Evolutionary conservation across 2,888 invertebrate species (phyloP).

Genomic region (Cryptops parisi): DNA sequence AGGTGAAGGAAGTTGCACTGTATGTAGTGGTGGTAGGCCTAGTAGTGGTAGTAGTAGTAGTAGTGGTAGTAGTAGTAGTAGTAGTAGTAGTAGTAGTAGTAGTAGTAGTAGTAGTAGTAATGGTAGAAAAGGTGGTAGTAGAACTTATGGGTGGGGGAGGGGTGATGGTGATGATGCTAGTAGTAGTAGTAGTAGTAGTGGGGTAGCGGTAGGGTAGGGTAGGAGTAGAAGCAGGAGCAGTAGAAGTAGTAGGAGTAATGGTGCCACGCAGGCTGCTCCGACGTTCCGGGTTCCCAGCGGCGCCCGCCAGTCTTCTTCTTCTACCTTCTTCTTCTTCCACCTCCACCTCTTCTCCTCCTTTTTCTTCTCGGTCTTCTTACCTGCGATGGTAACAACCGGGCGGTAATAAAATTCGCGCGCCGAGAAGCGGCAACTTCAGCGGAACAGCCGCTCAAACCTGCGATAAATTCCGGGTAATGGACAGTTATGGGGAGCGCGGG

Average conservation of each 20-base stretch:
- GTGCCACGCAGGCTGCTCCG: constrained; percentile 11
- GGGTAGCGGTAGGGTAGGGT: not conserved
- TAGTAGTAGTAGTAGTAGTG: not conserved
- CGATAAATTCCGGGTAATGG: constrained; percentile 11
- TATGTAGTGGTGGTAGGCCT: too few species aligned
- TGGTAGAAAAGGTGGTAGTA: too few species aligned
- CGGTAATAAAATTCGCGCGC: constrained; percentile 10
- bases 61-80: too few species aligned
- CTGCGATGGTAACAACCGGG: constrained; percentile 3
- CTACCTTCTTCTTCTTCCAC: too few species aligned
- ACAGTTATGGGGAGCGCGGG: constrained; percentile 6
- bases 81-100: too few species aligned
- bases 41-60: too few species aligned
- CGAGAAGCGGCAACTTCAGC: constrained; percentile 10
- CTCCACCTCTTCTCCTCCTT: too few species aligned
- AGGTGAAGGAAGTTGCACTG: too few species aligned
- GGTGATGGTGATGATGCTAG: too few species aligned
- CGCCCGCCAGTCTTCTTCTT: constrained; percentile 6
- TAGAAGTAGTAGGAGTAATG: not conserved
- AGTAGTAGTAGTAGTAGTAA: too few species aligned
- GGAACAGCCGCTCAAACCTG: constrained; percentile 9
- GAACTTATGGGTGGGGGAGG: too few species aligned
- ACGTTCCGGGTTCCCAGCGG: not conserved
- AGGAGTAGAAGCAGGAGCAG: not conserved
- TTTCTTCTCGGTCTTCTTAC: too few species aligned